Evolutionary conservation across 2,113 vertebrate species (phyloP).

Genomic region (Cynopterus brachyotis): DNA sequence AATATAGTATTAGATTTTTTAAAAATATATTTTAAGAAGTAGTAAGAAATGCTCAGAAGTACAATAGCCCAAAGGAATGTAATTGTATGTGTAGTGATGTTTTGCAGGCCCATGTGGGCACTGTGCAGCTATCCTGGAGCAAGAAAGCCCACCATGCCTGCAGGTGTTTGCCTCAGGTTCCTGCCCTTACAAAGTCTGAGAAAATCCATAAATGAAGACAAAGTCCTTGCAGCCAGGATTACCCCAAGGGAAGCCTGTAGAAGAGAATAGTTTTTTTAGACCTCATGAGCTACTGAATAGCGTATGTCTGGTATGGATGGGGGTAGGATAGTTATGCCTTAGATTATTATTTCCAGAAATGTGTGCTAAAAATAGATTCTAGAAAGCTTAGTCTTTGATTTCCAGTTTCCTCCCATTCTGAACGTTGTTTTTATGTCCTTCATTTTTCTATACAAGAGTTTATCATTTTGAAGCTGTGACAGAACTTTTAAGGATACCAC

Average conservation of each 20-base stretch:
- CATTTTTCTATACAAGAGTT: neutral
- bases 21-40: neutral
- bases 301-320: neutral
- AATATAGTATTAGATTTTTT: neutral
- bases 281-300: neutral
- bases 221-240: neutral
- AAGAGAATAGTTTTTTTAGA: neutral
- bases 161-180: slow-evolving; percentile 37
- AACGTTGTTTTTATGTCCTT: neutral
- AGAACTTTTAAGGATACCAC: neutral
- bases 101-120: neutral
- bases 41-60: neutral
- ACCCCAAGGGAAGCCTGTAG: neutral
- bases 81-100: neutral
- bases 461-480: slow-evolving; percentile 31
- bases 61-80: neutral
- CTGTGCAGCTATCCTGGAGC: neutral
- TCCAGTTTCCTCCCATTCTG: slow-evolving; percentile 12
- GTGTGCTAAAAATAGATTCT: slow-evolving; percentile 10
- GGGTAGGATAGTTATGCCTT: neutral
- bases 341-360: slow-evolving; percentile 36
- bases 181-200: slow-evolving; percentile 8
- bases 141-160: neutral
- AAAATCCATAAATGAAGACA: neutral
- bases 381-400: neutral